phyloP scores from a whole-genome alignment of 1,140 invertebrate genomes.

The Papilio polytes region DNA sequence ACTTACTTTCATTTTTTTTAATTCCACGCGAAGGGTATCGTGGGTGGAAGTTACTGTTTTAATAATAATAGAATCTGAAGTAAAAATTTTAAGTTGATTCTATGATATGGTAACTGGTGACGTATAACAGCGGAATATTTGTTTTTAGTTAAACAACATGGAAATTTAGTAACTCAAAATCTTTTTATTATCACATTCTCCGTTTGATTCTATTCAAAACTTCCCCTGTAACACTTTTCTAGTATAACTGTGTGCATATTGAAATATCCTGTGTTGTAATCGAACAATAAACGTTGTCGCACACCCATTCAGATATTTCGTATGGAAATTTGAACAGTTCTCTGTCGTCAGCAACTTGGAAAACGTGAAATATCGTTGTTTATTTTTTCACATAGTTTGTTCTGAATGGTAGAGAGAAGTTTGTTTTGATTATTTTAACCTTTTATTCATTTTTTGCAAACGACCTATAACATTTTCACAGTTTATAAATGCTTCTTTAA shows the following conservation, averaged over 20 bases:
- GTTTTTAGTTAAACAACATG: too few species aligned
- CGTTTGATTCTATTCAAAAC: background rate
- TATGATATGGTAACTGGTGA: too few species aligned
- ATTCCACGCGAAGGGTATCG: too few species aligned
- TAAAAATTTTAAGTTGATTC: too few species aligned
- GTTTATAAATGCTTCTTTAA: background rate
- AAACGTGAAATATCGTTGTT: constrained; percentile 11
- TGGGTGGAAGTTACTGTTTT: too few species aligned
- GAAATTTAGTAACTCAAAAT: background rate
- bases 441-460: background rate
- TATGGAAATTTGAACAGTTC: constrained; percentile 26
- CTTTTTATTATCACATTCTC: background rate
- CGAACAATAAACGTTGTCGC: constrained; percentile 23
- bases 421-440: background rate
- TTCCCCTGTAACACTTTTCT: background rate
- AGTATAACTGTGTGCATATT: background rate
- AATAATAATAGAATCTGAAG: too few species aligned
- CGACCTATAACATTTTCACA: background rate
- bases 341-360: background rate
- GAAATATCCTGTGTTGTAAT: background rate
- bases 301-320: constrained; percentile 14
- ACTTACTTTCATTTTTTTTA: too few species aligned
- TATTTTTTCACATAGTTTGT: background rate
- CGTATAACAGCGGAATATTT: too few species aligned
- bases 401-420: background rate